phyloP scores from a whole-genome alignment of 2,113 vertebrate genomes.

The Eolophus roseicapilla region DNA sequence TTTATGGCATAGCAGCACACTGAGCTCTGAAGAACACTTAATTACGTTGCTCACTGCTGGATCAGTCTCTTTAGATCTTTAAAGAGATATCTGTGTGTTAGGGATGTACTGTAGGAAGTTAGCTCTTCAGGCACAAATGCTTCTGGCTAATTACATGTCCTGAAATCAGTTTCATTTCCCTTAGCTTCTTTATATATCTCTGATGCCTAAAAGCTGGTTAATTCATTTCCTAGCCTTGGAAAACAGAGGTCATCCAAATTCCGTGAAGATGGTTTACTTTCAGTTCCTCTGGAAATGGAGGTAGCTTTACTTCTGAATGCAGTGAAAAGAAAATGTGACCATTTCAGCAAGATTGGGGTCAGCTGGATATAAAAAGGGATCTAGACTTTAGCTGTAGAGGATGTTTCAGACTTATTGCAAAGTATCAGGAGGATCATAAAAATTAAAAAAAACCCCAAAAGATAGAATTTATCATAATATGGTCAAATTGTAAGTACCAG shows the following conservation, averaged over 20 bases:
- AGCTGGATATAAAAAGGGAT: not conserved
- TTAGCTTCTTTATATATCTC: not conserved
- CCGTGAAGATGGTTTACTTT: not conserved
- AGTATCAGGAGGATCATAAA: not conserved
- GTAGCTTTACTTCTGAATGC: not conserved
- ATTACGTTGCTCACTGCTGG: not conserved
- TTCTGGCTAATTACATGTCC: not conserved
- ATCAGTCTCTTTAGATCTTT: not conserved
- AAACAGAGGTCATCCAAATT: not conserved
- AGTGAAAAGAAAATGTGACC: not conserved
- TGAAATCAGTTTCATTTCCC: not conserved
- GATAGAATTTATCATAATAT: not conserved
- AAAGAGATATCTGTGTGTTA: not conserved
- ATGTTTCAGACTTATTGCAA: not conserved
- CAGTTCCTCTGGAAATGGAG: not conserved
- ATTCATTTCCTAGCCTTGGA: not conserved
- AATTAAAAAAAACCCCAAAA: not conserved
- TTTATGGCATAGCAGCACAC: not conserved
- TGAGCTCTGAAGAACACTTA: not conserved
- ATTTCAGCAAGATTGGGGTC: not conserved
- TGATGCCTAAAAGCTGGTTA: not conserved
- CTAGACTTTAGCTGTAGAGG: not conserved
- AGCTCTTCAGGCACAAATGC: not conserved
- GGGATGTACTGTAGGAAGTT: not conserved
- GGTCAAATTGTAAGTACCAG: not conserved